Base-by-base conservation (phyloP, 2,888 invertebrate species). In the Onthophagus sagittarius region DNA sequence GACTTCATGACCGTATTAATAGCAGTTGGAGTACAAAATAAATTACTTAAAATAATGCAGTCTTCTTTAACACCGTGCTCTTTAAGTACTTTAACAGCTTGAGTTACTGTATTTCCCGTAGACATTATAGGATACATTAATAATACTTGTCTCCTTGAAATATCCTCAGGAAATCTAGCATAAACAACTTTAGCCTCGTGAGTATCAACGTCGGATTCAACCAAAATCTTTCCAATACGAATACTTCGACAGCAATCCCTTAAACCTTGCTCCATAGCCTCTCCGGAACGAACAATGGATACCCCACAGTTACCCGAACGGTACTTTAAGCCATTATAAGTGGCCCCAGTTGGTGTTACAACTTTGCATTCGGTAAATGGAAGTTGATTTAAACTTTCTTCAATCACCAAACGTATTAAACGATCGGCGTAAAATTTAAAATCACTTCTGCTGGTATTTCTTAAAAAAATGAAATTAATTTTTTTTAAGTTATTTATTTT, bases 41-140 rank as follows among this genome's bases (percentile, higher is more conserved):
- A 89, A 86, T 98, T 99, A 71, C 99, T 95, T n/a, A 99, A 87
- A 79, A 99, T 96, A 75, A 99, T 97, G 80, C 97, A 94, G 76
- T 94, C 94, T 86, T 98, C 98, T 75, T 92, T 91, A 0, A 99
- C 99, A 11, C 94, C 94, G 82, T 98, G 97, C 80, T 98, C 97
- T 77, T 95, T 94, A 62, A 99, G 86, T 0, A 98, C 97, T 81
- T 95, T 94, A 0, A 99, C 95, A 0, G 99, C 98, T 89, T 93
- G 92, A 79, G 91, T 92, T 5, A 99, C 97, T 67, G 99, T 99
- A 84, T 98, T 98, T 0, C 99, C 99, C 0, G 98, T 97, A 76
- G 97, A 97, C 96, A 99, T 97, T 73, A 99, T 99, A 7, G 99
- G 99, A 86, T 99, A 99, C 96, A 99, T 97, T 2, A 99, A 89